These are phyloP conservation scores for Strongylocentrotus purpuratus DNA, from an alignment of 35 echinoderm and acorn worm genomes.

Conservation along the genomic window DNA sequence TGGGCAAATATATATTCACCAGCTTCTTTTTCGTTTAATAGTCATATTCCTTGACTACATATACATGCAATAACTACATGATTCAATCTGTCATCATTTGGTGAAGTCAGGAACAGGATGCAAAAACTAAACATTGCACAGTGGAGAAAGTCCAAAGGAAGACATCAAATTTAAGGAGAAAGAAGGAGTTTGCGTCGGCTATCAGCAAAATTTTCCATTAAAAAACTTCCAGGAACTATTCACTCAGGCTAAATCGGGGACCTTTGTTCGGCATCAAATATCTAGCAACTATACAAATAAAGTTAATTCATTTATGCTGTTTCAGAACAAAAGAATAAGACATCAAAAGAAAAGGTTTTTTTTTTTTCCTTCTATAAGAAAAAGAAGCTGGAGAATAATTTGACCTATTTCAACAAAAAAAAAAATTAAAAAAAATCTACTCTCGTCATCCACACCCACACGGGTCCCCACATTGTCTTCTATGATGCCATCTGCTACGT, in stretches of 20 bases:
- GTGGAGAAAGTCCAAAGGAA: neutral
- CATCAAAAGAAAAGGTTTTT: no score
- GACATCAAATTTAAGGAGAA: neutral
- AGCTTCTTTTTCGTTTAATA: neutral
- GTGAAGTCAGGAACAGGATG: neutral
- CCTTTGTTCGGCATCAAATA: no score
- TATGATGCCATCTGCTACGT: constrained; percentile 71
- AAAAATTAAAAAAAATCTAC: neutral
- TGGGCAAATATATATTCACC: neutral
- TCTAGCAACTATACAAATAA: no score
- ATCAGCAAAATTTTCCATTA: neutral
- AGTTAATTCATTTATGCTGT: no score
- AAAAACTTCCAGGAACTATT: no score
- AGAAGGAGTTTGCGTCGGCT: neutral
- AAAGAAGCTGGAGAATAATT: neutral
- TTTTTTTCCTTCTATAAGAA: neutral
- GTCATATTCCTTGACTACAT: neutral
- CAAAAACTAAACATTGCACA: neutral
- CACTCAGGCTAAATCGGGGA: no score
- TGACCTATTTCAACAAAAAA: neutral
- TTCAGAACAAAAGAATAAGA: no score
- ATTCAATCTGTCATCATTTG: neutral
- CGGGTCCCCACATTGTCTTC: constrained; percentile 71
- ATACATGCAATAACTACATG: neutral
- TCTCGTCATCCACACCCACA: constrained; percentile 59